phyloP scores from a whole-genome alignment of 2,797 vertebrate genomes.

The Acanthopagrus latus region DNA sequence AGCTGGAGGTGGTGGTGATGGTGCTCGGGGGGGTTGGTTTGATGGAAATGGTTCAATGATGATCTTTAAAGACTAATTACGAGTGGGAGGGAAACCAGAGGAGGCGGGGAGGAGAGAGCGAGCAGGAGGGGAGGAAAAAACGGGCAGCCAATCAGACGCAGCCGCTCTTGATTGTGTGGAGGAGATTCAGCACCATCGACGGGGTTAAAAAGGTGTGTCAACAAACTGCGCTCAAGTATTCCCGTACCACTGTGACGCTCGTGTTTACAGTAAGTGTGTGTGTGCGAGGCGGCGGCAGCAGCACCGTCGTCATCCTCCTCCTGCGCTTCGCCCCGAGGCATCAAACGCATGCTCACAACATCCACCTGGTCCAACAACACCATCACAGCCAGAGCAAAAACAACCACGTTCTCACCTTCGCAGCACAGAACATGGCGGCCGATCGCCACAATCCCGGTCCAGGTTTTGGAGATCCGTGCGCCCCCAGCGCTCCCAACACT shows the following conservation, averaged over 20 bases:
- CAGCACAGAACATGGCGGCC: constrained; percentile 76
- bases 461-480: constrained; percentile 12
- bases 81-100: constrained; percentile 31
- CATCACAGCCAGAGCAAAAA: constrained; percentile 3
- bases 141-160: constrained; percentile 60
- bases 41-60: constrained; percentile 64
- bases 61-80: constrained; percentile 62
- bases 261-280: constrained; percentile 10
- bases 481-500: constrained; percentile 15
- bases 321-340: constrained; percentile 24
- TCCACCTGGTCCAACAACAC: constrained; percentile 26
- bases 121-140: constrained; percentile 43
- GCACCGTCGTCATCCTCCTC: constrained; percentile 5
- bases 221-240: not conserved
- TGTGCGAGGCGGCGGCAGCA: not conserved
- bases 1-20: not conserved
- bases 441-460: constrained; percentile 25
- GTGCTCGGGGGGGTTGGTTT: constrained; percentile 10
- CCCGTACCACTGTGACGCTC: not conserved
- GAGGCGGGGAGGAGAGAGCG: constrained; percentile 3
- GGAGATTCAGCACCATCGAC: not conserved
- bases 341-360: constrained; percentile 21
- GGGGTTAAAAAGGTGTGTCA: constrained; percentile 9
- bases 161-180: constrained; percentile 32
- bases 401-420: constrained; percentile 74